Conservation (phyloP, 2,888 invertebrate species). For the Opisthograptis luteolata region DNA sequence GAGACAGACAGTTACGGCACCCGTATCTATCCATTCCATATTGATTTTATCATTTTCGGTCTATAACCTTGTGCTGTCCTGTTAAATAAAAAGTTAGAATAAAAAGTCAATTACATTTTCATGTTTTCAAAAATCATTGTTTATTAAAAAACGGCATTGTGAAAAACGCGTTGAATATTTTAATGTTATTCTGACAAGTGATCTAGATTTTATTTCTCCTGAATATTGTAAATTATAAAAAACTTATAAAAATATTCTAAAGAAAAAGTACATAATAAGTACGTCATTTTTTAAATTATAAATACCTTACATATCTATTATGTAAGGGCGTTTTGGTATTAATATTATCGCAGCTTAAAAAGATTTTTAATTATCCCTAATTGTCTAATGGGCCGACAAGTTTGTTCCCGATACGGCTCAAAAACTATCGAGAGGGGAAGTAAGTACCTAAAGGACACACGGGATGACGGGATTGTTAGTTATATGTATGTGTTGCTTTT, state of each 20-base stretch:
- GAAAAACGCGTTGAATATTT: conserved; percentile 9
- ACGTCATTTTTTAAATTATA: not conserved
- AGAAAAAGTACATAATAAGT: not conserved
- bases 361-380: too few species aligned
- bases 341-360: not conserved
- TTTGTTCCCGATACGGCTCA: too few species aligned
- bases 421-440: too few species aligned
- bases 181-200: not conserved
- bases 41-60: conserved; percentile 35
- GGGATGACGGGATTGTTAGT: too few species aligned
- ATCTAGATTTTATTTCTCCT: not conserved
- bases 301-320: not conserved
- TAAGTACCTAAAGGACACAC: too few species aligned
- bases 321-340: conserved; percentile 4
- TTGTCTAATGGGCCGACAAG: too few species aligned
- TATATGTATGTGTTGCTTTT: too few species aligned
- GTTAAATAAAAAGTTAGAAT: conserved; percentile 28
- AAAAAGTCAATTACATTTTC: conserved; percentile 35
- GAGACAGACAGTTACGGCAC: conserved; percentile 57
- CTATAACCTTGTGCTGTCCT: conserved; percentile 34
- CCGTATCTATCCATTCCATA: conserved; percentile 64
- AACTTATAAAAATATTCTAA: not conserved
- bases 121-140: conserved; percentile 5
- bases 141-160: conserved; percentile 11
- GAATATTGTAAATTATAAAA: not conserved